Conservation (phyloP, 2,888 invertebrate genomes). For the Resseliella maxima region DNA sequence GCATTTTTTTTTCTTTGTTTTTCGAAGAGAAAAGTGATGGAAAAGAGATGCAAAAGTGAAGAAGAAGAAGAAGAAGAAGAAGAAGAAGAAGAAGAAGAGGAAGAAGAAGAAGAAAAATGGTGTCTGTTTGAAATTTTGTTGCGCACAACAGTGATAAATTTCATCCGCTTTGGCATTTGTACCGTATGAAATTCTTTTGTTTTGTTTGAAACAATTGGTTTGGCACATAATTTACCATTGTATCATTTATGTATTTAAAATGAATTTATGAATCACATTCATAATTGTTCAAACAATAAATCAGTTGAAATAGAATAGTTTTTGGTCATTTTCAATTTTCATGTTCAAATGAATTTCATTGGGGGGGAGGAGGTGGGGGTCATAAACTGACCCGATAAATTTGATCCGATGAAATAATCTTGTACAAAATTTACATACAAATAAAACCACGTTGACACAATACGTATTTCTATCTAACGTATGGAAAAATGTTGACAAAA, state of each 20-base stretch:
- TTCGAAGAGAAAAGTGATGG: too few species aligned
- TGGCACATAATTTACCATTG: background rate
- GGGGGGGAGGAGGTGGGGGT: too few species aligned
- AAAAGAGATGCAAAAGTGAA: too few species aligned
- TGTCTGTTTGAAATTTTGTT: background rate
- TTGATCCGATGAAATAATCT: background rate
- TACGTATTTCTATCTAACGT: background rate
- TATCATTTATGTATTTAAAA: background rate
- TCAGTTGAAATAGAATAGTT: background rate
- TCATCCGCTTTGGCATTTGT: background rate
- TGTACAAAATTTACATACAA: too few species aligned
- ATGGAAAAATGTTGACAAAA: background rate
- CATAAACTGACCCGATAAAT: conserved; percentile 16
- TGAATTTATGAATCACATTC: conserved; percentile 17
- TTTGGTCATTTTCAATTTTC: too few species aligned
- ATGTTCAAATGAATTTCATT: too few species aligned
- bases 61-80: background rate
- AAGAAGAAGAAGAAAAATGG: background rate
- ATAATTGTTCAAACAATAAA: conserved; percentile 41
- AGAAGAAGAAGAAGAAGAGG: background rate
- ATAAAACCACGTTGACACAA: background rate
- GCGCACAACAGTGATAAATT: background rate
- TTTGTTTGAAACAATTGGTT: background rate
- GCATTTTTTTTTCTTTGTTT: too few species aligned
- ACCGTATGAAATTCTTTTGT: background rate